Percentiles rank a stretch among this genome's conserved stretches.
phyloP scores from a whole-genome alignment of 2,113 vertebrate species.

The Patagioenas fasciata region DNA sequence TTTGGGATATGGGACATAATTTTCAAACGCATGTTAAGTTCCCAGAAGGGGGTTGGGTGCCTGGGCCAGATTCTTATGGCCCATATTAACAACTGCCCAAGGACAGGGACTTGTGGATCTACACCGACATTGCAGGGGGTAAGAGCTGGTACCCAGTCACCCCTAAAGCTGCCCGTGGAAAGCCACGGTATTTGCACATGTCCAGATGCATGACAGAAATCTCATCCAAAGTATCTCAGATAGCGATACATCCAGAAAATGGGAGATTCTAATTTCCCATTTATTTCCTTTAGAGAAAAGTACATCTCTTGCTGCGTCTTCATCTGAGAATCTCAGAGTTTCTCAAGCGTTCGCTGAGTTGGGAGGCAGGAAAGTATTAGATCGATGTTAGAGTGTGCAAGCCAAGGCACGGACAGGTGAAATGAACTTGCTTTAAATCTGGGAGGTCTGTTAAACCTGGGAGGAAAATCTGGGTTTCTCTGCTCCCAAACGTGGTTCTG shows the following conservation, averaged over 20 bases:
- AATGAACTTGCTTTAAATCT: not conserved
- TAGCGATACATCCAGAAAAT: not conserved
- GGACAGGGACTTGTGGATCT: not conserved
- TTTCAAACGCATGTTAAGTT: not conserved
- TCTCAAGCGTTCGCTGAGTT: not conserved
- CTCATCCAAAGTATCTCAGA: not conserved
- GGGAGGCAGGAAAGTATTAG: not conserved
- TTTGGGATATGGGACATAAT: not conserved
- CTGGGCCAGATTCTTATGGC: not conserved
- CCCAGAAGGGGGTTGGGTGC: not conserved
- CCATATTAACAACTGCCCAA: not conserved
- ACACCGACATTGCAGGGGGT: not conserved
- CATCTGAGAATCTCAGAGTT: not conserved
- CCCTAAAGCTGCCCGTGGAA: not conserved
- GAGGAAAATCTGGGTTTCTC: not conserved
- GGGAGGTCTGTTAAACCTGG: not conserved
- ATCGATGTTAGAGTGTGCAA: not conserved
- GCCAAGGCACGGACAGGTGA: not conserved
- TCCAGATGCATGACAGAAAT: not conserved
- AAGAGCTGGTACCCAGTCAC: not conserved
- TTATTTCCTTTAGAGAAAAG: not conserved
- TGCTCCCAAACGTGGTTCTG: not conserved
- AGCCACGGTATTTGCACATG: no score
- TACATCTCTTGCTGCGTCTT: not conserved
- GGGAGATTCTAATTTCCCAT: not conserved